A percentile compares a stretch with the other conserved stretches of the same genome.
Evolutionary conservation across 1,140 invertebrate genomes (phyloP).

Genomic region (Aphidius gifuensis): DNA sequence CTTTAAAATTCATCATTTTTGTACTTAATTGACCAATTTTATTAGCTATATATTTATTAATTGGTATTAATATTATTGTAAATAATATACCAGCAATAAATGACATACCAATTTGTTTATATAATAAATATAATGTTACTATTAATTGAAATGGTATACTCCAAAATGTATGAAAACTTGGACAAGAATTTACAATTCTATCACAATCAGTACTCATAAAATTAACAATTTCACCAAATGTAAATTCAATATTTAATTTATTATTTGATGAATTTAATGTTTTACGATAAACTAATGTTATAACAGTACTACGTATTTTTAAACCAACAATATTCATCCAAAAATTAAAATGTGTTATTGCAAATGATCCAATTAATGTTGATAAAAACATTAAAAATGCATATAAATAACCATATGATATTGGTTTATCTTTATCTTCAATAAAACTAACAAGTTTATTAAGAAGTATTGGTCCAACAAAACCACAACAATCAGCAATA

Average conservation of each 20-base stretch:
- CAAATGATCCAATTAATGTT: slow-evolving; percentile 71
- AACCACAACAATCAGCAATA: slow-evolving; percentile 75
- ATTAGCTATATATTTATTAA: slow-evolving; percentile 88
- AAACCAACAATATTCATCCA: slow-evolving; percentile 79
- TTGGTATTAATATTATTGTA: slow-evolving; percentile 84
- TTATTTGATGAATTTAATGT: slow-evolving; percentile 64
- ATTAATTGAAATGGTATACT: slow-evolving; percentile 89
- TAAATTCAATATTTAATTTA: slow-evolving; percentile 61
- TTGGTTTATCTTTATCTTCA: slow-evolving; percentile 67
- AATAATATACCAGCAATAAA: slow-evolving; percentile 88
- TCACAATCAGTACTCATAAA: slow-evolving; percentile 96
- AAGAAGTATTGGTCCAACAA: slow-evolving; percentile 85
- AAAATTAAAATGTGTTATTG: slow-evolving; percentile 87
- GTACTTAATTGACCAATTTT: slow-evolving; percentile 86
- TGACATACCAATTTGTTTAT: slow-evolving; percentile 83
- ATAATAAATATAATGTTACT: slow-evolving; percentile 78
- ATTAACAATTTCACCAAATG: slow-evolving; percentile 88
- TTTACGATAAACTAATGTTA: slow-evolving; percentile 86
- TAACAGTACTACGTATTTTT: slow-evolving; percentile 80
- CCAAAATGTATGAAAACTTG: slow-evolving; percentile 95
- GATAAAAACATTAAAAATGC: slow-evolving; percentile 68
- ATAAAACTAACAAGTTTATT: slow-evolving; percentile 80
- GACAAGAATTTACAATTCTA: slow-evolving; percentile 91
- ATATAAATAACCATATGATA: slow-evolving; percentile 75
- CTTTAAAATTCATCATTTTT: slow-evolving; percentile 89